phyloP scores from a whole-genome alignment of 2,888 invertebrate genomes.

The Pogonocherus hispidulus region DNA sequence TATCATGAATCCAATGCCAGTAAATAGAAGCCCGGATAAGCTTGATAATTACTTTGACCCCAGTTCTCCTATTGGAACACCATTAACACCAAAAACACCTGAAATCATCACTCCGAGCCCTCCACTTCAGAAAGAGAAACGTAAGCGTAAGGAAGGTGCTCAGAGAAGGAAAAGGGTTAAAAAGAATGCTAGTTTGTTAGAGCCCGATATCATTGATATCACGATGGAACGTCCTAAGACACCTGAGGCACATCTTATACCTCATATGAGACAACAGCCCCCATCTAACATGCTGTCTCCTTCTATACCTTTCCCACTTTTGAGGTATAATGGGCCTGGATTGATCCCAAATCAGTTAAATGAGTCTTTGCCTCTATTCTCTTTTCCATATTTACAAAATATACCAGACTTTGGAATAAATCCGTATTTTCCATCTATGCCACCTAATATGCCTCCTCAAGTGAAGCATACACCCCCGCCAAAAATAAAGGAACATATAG shows the following conservation, averaged over 20 bases:
- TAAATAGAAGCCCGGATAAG: conserved; percentile 63
- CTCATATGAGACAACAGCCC: conserved; percentile 45
- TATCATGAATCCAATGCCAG: conserved; percentile 53
- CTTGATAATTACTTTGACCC: conserved; percentile 67
- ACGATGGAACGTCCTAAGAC: conserved; percentile 66
- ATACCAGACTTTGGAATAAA: conserved; percentile 73
- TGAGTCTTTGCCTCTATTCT: conserved; percentile 59
- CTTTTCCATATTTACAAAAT: conserved; percentile 61
- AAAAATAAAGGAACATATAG: conserved; percentile 38
- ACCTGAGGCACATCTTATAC: conserved; percentile 60
- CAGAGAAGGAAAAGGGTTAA: conserved; percentile 57
- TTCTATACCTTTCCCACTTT: conserved; percentile 71
- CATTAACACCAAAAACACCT: conserved; percentile 73
- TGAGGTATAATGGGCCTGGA: conserved; percentile 68
- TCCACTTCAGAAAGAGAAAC: conserved; percentile 73
- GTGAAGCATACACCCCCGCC: conserved; percentile 52
- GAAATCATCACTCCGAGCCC: conserved; percentile 73
- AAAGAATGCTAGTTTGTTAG: conserved; percentile 56
- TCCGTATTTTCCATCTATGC: conserved; percentile 73
- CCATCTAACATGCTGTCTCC: conserved; percentile 44
- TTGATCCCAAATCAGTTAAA: conserved; percentile 51
- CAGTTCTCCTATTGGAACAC: conserved; percentile 72
- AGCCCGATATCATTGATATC: conserved; percentile 56
- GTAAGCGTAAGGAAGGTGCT: conserved; percentile 69
- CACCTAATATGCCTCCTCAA: conserved; percentile 72